phyloP scores from a whole-genome alignment of 2,113 vertebrate species.

The Addax nasomaculatus region DNA sequence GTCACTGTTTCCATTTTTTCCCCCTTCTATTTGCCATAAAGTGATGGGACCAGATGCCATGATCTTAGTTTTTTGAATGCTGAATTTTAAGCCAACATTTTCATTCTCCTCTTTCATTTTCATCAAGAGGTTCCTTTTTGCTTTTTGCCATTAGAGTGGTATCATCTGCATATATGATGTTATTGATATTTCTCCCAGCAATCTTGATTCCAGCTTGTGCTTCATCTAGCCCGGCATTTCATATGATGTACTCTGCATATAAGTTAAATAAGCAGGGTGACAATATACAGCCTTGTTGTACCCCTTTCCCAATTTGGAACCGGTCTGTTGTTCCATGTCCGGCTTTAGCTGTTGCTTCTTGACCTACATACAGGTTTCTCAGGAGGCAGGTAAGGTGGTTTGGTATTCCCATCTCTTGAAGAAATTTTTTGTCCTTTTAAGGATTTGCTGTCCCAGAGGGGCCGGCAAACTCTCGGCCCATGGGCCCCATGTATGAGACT shows the following conservation, averaged over 20 bases:
- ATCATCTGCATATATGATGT: neutral
- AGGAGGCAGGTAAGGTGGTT: neutral
- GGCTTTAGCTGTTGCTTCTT: neutral
- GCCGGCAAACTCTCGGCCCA: rapidly evolving
- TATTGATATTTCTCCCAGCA: neutral
- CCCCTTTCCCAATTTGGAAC: neutral
- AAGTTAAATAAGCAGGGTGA: neutral
- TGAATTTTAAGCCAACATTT: neutral
- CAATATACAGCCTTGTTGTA: neutral
- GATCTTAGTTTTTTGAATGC: neutral
- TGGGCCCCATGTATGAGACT: rapidly evolving
- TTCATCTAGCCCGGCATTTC: neutral
- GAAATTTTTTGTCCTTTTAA: neutral
- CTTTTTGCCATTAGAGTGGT: neutral
- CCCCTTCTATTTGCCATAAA: neutral
- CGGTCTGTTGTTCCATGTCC: neutral
- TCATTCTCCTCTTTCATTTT: neutral
- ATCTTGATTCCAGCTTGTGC: neutral
- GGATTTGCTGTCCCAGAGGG: neutral
- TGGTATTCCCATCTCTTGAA: neutral
- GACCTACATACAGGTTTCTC: neutral
- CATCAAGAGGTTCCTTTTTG: neutral
- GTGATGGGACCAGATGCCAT: neutral
- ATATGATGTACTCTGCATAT: neutral
- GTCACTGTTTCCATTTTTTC: neutral